A percentile compares a stretch with the other conserved stretches of the same genome.
phyloP scores from a whole-genome alignment of 2,797 vertebrate species.

The Columba guinea region DNA sequence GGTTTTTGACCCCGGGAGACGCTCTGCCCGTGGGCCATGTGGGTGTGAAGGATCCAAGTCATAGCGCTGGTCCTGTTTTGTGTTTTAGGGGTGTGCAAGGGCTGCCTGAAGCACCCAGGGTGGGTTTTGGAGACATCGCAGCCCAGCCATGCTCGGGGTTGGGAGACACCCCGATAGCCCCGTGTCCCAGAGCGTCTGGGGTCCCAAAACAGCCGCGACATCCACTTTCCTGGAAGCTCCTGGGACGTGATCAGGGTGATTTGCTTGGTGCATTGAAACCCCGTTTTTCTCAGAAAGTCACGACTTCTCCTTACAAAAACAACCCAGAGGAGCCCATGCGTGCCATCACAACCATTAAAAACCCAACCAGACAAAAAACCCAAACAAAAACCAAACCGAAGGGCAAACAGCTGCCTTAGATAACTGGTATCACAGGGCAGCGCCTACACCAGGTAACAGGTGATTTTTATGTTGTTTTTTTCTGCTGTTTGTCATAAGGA shows the following conservation, averaged over 20 bases:
- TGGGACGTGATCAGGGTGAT: background rate
- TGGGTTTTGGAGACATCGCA: background rate
- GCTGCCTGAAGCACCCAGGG: background rate
- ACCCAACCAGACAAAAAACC: background rate
- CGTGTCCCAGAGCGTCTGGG: accelerated
- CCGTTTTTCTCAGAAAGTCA: background rate
- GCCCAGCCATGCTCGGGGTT: background rate
- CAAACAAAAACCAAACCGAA: background rate
- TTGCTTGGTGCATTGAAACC: background rate
- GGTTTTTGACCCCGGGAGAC: background rate
- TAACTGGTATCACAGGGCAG: slow-evolving; percentile 8
- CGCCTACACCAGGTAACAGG: background rate
- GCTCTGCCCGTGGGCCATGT: accelerated
- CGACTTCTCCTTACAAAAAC: background rate
- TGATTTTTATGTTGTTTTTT: background rate
- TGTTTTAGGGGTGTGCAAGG: accelerated
- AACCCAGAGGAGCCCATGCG: background rate
- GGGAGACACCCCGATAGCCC: background rate
- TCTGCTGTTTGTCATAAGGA: slow-evolving; percentile 1
- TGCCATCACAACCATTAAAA: background rate
- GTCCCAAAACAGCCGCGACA: too few species aligned
- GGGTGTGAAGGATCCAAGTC: background rate
- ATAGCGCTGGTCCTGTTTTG: accelerated
- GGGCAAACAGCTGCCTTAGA: background rate
- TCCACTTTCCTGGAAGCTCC: background rate